Evolutionary conservation across 2,113 vertebrate species (phyloP).

Genomic region (Malaclemys terrapin): DNA sequence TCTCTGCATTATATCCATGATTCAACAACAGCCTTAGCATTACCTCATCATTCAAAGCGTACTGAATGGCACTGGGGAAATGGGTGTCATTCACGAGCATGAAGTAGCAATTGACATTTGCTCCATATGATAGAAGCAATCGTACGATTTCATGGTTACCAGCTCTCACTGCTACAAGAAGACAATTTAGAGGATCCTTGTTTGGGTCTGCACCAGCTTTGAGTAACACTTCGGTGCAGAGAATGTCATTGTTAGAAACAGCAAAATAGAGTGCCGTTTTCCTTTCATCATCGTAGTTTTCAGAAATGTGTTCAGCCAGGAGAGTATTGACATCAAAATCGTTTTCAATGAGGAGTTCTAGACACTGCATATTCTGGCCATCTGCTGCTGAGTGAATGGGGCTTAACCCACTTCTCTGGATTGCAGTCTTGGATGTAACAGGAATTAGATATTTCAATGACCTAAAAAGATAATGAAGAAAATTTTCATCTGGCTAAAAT

Average conservation of each 20-base stretch:
- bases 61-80: slow-evolving; percentile 91
- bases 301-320: slow-evolving; percentile 82
- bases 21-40: slow-evolving; percentile 92
- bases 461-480: slow-evolving; percentile 67
- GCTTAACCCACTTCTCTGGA: slow-evolving; percentile 84
- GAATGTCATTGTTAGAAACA: slow-evolving; percentile 87
- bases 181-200: slow-evolving; percentile 87
- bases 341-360: slow-evolving; percentile 84
- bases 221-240: slow-evolving; percentile 83
- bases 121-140: slow-evolving; percentile 83
- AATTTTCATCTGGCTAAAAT: neutral
- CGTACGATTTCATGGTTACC: slow-evolving; percentile 85
- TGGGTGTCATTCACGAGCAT: slow-evolving; percentile 85
- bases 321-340: slow-evolving; percentile 85
- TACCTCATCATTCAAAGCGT: slow-evolving; percentile 88
- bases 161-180: slow-evolving; percentile 89
- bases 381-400: slow-evolving; percentile 88
- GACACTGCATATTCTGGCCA: slow-evolving; percentile 84
- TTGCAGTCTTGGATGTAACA: slow-evolving; percentile 82
- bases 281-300: slow-evolving; percentile 85
- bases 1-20: slow-evolving; percentile 85
- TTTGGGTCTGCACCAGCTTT: slow-evolving; percentile 84
- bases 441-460: slow-evolving; percentile 87
- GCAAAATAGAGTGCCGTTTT: slow-evolving; percentile 85
- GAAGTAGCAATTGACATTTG: slow-evolving; percentile 91